These are phyloP conservation scores for Crenichthys baileyi DNA, from an alignment of 2,797 vertebrate species.

Conservation along the genomic window DNA sequence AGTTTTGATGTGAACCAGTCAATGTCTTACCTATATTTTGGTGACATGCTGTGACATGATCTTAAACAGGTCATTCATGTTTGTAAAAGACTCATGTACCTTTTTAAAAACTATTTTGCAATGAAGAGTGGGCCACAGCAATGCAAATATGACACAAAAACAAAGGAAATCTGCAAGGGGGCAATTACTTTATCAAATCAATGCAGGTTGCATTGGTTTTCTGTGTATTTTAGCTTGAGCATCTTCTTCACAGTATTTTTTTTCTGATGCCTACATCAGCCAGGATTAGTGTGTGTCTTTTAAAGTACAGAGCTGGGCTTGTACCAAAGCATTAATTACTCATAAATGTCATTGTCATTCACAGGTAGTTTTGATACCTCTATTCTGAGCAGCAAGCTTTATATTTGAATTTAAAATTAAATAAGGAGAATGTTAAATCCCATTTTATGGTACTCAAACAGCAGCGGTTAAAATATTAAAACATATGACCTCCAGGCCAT, in stretches of 20 bases:
- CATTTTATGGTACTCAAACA: slow-evolving; percentile 61
- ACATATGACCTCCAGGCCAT: slow-evolving; percentile 59
- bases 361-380: slow-evolving; percentile 57
- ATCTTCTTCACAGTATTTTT: neutral
- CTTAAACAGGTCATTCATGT: neutral
- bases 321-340: slow-evolving; percentile 53
- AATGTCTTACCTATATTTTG: too few species aligned
- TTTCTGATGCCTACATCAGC: slow-evolving; percentile 39
- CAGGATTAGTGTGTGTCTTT: slow-evolving; percentile 48
- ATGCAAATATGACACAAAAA: neutral
- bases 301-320: slow-evolving; percentile 6
- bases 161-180: neutral
- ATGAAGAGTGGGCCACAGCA: neutral
- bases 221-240: neutral
- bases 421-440: slow-evolving; percentile 58
- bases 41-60: too few species aligned
- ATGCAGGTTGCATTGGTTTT: neutral
- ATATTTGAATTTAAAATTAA: slow-evolving; percentile 65
- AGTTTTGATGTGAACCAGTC: too few species aligned
- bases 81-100: neutral
- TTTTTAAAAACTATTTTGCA: neutral
- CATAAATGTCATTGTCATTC: slow-evolving; percentile 63
- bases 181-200: neutral
- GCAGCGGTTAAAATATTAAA: slow-evolving; percentile 73
- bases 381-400: slow-evolving; percentile 52